Evolutionary conservation across 2,113 vertebrate species (phyloP).

Genomic region (Excalfactoria chinensis): DNA sequence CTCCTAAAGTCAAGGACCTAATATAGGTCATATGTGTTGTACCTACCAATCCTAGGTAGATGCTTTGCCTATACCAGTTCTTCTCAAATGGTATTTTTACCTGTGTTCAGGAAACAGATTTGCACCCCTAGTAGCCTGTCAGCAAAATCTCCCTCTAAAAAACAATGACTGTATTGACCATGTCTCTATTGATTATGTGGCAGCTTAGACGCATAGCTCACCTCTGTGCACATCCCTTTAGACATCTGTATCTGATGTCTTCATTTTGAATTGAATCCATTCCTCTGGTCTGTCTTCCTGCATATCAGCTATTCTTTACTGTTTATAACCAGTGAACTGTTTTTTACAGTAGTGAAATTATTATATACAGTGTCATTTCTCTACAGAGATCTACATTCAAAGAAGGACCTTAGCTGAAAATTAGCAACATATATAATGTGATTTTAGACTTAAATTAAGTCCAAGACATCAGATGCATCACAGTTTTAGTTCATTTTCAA

Average conservation of each 20-base stretch:
- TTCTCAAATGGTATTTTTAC: neutral
- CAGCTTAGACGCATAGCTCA: neutral
- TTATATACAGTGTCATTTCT: neutral
- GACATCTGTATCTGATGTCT: conserved; percentile 11
- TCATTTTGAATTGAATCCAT: neutral
- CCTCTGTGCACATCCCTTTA: neutral
- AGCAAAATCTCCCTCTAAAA: neutral
- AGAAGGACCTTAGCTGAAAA: neutral
- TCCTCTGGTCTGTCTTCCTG: neutral
- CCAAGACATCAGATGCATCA: neutral
- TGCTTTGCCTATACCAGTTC: neutral
- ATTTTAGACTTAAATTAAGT: neutral
- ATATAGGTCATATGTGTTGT: neutral
- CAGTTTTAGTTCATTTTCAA: neutral
- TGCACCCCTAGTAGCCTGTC: neutral
- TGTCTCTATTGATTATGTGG: conserved; percentile 34
- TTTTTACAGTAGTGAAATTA: neutral
- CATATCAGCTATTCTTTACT: neutral
- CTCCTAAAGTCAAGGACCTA: neutral
- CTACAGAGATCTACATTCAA: neutral
- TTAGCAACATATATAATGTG: neutral
- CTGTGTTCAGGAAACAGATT: neutral
- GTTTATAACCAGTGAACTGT: neutral
- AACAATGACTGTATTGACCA: neutral
- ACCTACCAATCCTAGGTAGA: neutral